Conservation (phyloP, 2,888 invertebrate species). For the Linnaemya tessellans region DNA sequence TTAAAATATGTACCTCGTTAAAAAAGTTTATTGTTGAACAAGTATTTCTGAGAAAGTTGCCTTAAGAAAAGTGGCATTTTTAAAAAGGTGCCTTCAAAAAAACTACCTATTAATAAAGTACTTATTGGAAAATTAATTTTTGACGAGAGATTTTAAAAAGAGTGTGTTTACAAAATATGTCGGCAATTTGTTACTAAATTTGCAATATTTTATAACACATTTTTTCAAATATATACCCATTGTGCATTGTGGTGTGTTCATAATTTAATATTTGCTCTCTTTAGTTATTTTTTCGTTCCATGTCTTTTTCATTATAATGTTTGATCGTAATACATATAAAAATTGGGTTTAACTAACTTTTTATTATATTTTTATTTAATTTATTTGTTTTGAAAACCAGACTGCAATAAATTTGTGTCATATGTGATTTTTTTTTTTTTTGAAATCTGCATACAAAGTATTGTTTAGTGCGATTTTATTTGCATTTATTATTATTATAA, state of each 20-base stretch:
- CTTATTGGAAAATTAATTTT: too few species aligned
- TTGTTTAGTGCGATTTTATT: conserved; percentile 38
- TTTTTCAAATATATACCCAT: background rate
- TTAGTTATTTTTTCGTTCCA: background rate
- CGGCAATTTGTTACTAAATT: too few species aligned
- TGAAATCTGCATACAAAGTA: conserved; percentile 12
- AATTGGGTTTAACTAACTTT: conserved; percentile 20
- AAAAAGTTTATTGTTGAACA: too few species aligned
- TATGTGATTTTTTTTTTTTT: conserved; percentile 1
- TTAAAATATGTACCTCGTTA: too few species aligned
- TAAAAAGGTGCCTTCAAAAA: too few species aligned
- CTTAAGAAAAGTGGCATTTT: too few species aligned
- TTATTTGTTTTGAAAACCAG: background rate
- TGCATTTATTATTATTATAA: conserved; percentile 48
- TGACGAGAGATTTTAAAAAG: too few species aligned
- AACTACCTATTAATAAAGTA: too few species aligned
- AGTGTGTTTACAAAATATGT: too few species aligned
- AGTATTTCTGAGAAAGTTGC: too few species aligned
- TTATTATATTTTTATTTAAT: background rate
- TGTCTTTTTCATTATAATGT: background rate
- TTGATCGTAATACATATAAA: background rate
- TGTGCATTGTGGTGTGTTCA: background rate
- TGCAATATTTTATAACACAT: too few species aligned
- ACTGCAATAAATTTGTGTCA: conserved; percentile 44
- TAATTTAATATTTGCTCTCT: background rate